Percentiles rank a stretch among this genome's conserved stretches.
These are phyloP conservation scores for Eristalis arbustorum DNA, from an alignment of 2,888 invertebrate genomes.

Conservation along the genomic window DNA sequence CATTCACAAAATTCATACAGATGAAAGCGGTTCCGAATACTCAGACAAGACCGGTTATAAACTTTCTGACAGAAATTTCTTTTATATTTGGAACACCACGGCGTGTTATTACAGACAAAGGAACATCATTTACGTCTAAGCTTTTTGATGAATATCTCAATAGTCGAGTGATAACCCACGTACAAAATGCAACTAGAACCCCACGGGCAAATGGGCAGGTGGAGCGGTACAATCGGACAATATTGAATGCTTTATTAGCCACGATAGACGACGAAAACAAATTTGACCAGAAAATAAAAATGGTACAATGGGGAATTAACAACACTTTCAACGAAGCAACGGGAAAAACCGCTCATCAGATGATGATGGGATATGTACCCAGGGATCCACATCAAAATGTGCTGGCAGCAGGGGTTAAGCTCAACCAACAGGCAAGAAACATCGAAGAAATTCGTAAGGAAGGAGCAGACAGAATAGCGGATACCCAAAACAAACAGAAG, in stretches of 20 bases:
- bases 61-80: constrained; percentile 10
- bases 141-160: neutral
- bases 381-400: neutral
- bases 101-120: constrained; percentile 2
- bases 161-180: neutral
- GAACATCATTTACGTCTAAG: constrained; percentile 21
- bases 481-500: neutral
- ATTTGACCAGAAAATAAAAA: neutral
- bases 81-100: neutral
- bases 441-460: neutral
- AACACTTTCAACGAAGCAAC: constrained; percentile 8
- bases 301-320: constrained; percentile 19
- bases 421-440: neutral
- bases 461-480: neutral
- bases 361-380: constrained; percentile 25
- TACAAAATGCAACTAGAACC: constrained; percentile 9
- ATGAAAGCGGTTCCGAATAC: neutral
- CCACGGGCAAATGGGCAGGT: neutral
- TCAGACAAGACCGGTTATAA: neutral
- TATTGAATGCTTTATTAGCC: neutral
- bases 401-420: neutral
- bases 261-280: constrained; percentile 13
- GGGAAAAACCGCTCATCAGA: constrained; percentile 21
- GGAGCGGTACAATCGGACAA: constrained; percentile 10
- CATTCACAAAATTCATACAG: neutral